Base-by-base conservation (phyloP, 2,888 invertebrate genomes). In the Ormyrus pomaceus region DNA sequence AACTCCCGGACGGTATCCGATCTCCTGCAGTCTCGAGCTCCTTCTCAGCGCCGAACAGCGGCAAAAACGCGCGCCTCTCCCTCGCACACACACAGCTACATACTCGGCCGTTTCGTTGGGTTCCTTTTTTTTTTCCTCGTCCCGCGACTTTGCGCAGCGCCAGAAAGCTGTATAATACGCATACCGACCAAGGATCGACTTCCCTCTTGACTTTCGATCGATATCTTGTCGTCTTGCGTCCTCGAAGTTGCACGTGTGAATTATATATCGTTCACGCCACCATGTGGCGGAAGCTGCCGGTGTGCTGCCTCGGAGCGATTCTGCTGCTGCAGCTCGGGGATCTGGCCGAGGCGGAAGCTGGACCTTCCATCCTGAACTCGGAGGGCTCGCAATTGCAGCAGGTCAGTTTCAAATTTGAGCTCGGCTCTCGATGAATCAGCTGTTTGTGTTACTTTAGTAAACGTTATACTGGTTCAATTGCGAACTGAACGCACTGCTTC, bases 1-100 rank as follows among this genome's bases (percentile, higher is more conserved):
- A 90, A 90, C 90, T 89, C 88, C 85, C 87, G 83, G 86, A 86
- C 87, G 86, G 89, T 87, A 89, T 87, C 88, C 86, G 87, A 89
- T 89, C 88, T 87, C 85, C 84, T 86, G 88, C 89, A 90, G 90
- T 90, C 87, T 86, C 85, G 85, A 87, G 86, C 87, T 86, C 85
- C 87, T 87, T 85, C 84, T 86, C 88, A 87, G 81, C 85, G 85
- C 85, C 85, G 87, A 83, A 83, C 81, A 77, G 53, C 71, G 68
- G 61, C 74, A 74, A 65, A 59, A 70, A 72, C 11, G 13, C 68
- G 78, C 64, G 76, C 65, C 69, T 50, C 66, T 13, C 58, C 6
- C 55, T 3, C 10, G 10, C 48, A 6, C 46, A 13, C 55, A 8
- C 58, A 10, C 48, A 34, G 51, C 51, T 51, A 6, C 0, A 8